These are phyloP conservation scores for Nasonia longicornis DNA, from an alignment of 1,140 invertebrate genomes.

Conservation along the genomic window DNA sequence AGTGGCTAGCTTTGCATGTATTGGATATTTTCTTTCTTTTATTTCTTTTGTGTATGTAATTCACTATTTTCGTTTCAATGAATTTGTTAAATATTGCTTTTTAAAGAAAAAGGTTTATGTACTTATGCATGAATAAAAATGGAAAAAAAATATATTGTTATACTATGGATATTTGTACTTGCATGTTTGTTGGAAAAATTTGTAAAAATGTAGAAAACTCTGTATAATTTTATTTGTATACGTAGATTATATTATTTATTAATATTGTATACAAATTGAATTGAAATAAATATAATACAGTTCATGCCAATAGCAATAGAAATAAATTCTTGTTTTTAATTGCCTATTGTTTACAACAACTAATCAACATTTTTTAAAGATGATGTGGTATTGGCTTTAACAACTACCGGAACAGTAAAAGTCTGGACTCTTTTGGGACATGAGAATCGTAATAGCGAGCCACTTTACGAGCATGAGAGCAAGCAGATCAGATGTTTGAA, in stretches of 20 bases:
- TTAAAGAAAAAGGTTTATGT: conserved; percentile 6
- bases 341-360: conserved; percentile 35
- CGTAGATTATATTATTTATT: neutral
- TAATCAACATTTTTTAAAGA: conserved; percentile 73
- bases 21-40: conserved; percentile 33
- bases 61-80: neutral
- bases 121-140: conserved; percentile 28
- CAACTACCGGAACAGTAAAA: conserved; percentile 97
- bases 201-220: neutral
- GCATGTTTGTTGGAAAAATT: neutral
- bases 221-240: neutral
- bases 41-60: conserved; percentile 29
- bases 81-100: conserved; percentile 3
- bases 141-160: neutral
- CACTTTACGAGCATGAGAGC: conserved; percentile 97
- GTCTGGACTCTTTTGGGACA: conserved; percentile 94
- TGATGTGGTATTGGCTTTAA: conserved; percentile 95
- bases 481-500: conserved; percentile 96
- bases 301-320: conserved; percentile 15
- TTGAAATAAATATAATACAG: conserved; percentile 11
- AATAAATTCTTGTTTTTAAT: conserved; percentile 19
- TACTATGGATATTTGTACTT: conserved; percentile 12
- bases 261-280: neutral
- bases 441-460: conserved; percentile 87
- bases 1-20: conserved; percentile 31